Evolutionary conservation across 2,888 invertebrate genomes (phyloP).

Genomic region (Scaptomyza flava): DNA sequence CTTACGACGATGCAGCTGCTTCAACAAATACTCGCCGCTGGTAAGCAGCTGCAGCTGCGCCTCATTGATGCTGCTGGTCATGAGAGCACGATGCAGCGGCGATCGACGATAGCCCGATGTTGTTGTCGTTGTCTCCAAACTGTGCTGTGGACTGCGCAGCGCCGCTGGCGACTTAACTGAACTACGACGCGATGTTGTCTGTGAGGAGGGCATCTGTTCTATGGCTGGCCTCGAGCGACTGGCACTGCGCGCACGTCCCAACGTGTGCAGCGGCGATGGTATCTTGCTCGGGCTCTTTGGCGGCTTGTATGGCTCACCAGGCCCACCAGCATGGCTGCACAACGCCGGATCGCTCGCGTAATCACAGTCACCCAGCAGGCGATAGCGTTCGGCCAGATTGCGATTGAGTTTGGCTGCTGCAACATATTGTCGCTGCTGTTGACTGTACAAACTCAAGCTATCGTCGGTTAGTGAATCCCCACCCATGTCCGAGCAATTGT

Average conservation of each 20-base stretch:
- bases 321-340: constrained; percentile 57
- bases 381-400: constrained; percentile 80
- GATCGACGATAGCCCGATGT: constrained; percentile 61
- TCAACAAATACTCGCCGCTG: constrained; percentile 80
- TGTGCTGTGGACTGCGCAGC: constrained; percentile 83
- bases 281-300: constrained; percentile 89
- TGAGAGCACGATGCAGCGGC: constrained; percentile 76
- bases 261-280: constrained; percentile 90
- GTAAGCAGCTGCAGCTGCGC: constrained; percentile 81
- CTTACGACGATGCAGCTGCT: constrained; percentile 82
- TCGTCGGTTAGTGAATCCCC: constrained; percentile 82
- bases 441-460: constrained; percentile 71
- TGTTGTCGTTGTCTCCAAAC: constrained; percentile 62
- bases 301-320: constrained; percentile 75
- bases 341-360: constrained; percentile 83
- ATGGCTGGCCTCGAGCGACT: constrained; percentile 83
- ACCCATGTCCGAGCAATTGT: constrained; percentile 80
- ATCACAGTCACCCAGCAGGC: constrained; percentile 82
- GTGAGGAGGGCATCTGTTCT: constrained; percentile 58
- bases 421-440: constrained; percentile 64
- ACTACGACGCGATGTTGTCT: constrained; percentile 82
- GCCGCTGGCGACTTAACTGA: constrained; percentile 83
- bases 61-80: constrained; percentile 84
- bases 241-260: constrained; percentile 85
- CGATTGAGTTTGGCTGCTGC: constrained; percentile 74